Conservation (phyloP, 2,797 vertebrate species). For the Sciaenops ocellatus region DNA sequence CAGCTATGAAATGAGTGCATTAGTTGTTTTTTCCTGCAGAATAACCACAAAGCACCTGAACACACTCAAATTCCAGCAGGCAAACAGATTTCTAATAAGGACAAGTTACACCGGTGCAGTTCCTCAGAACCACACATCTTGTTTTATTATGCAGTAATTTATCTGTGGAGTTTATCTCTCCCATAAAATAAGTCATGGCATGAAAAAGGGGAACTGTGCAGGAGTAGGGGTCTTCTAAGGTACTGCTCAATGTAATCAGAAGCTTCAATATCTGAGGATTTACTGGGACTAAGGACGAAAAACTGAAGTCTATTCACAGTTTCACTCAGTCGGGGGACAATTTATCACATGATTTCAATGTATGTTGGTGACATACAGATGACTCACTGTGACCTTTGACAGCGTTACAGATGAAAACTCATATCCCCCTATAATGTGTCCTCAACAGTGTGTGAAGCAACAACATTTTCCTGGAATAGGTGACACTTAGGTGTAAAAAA, state of each 20-base stretch:
- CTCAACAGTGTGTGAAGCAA: constrained; percentile 7
- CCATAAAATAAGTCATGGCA: constrained; percentile 15
- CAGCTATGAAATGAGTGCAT: background rate
- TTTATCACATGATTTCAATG: background rate
- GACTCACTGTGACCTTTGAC: constrained; percentile 39
- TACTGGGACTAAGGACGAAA: background rate
- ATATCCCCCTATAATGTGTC: background rate
- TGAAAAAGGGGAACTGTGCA: background rate
- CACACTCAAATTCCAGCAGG: background rate
- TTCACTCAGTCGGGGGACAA: background rate
- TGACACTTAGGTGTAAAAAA: constrained; percentile 56
- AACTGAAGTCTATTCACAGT: background rate
- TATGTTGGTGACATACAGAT: constrained; percentile 36
- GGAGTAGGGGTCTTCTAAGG: constrained; percentile 33
- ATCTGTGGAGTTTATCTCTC: constrained; percentile 17
- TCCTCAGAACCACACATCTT: background rate
- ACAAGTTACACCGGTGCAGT: background rate
- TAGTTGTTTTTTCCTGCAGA: background rate
- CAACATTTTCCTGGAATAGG: constrained; percentile 55
- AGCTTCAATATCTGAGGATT: background rate
- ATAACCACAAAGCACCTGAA: background rate
- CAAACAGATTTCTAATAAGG: background rate
- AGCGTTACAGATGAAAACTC: background rate
- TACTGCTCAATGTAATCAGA: constrained; percentile 11
- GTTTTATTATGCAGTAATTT: constrained; percentile 15